Evolutionary conservation across 2,113 vertebrate genomes (phyloP), one percentile per base, ranked within the genome.

Genomic region (Rhizomys pruinosus): DNA sequence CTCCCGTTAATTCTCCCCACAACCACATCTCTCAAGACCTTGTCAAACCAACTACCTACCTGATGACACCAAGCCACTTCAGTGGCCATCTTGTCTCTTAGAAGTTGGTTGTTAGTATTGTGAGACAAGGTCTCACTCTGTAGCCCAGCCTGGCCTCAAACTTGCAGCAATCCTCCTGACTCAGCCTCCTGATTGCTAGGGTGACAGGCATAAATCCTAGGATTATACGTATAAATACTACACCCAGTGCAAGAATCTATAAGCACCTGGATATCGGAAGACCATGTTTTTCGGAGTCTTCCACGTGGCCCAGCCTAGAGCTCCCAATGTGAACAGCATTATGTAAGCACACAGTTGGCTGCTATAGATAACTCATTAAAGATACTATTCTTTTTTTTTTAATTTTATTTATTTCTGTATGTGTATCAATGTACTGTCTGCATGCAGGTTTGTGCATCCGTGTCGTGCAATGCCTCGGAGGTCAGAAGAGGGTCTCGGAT

Each of bases 291-390:
- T 44, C 85, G 72, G 42, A 86, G 78, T 76, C 86, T 74, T 93
- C 57, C 61, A 80, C 12, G 19, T 29, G 69, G 92, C 63, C n/a
- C 68, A 90, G 52, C 57, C 88, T 84, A 84, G 90, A 37, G 5
- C 57, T 93, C 94, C 84, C 44, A 52, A 84, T 57, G 90, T 91
- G 80, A 84, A 61, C 57, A 84, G 89, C 89, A 85, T 78, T 71
- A 82, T 44, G 52, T 71, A 93, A 96, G 80, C 87, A 93, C 93
- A 91, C 89, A 84, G 87, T 95, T 94, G 92, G 87, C 52, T 89
- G 69, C 81, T 94, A 84, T 84, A 92, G 91, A 96, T 95, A 97
- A 94, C 90, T 94, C 34, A n/a, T 52, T 91, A 91, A 95, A 95
- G 80, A 95, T 87, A 95, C 15, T 72, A 69, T 79, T 80, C 47